Evolutionary conservation across 2,113 vertebrate genomes (phyloP), one percentile per base, ranked within the genome.

Genomic region (Propithecus coquereli): DNA sequence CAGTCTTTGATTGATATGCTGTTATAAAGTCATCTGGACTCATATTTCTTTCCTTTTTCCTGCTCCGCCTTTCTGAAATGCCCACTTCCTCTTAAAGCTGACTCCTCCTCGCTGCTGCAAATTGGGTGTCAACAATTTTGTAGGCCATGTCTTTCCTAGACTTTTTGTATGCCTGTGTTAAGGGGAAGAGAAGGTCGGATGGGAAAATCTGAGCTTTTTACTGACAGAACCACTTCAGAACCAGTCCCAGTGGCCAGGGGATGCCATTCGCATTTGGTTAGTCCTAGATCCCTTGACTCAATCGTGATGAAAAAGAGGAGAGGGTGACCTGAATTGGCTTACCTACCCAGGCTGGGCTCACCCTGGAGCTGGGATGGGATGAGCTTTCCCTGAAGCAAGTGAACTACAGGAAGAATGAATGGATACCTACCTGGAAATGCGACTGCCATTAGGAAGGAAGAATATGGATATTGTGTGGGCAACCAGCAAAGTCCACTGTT

Each of bases 1-100:
- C 37, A 65, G 71, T 84, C 85, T 91, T 89, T 95, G 84, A 84
- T 92, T 79, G 92, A 70, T 94, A 81, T 80, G 40, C 34, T 94
- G 8, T 63, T 88, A 73, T 14, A 90, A 70, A 97, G 43, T 86
- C 40, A 34, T 71, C 40, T 61, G n/a, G 66, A 94, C 87, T 91
- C 5, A 54, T 52, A 61, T 83, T 94, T 93, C 66, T 81, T 95
- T 94, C 34, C 65, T 66, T 80, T 20, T 94, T 96, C 88, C n/a
- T 74, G n/a, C n/a, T 73, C 34, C 86, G 61, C 40, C 81, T 94
- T 85, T 92, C 57, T 88, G 30, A 59, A 81, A 40, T 52, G 10
- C 27, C 34, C 61, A 2, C 61, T 95, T 83, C 18, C 11, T 87
- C 37, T 87, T 88, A 76, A 73, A 54, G 25, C 50, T 93, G 59